These are phyloP conservation scores for Xestia ashworthii DNA, from an alignment of 2,888 invertebrate species.

Conservation along the genomic window DNA sequence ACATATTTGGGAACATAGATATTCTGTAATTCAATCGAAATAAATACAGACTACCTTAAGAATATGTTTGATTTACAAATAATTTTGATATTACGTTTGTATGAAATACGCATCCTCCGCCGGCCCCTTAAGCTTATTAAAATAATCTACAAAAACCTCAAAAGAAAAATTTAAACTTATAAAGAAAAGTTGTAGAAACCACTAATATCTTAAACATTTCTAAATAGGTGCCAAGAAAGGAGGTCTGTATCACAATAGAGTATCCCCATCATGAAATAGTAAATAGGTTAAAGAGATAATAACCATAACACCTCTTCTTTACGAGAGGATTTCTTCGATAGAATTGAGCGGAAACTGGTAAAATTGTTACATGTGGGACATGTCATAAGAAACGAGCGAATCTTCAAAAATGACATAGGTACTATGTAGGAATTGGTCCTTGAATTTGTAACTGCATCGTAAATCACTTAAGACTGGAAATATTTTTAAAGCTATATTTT, in stretches of 20 bases:
- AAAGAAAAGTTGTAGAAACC: neutral
- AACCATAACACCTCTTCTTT: conserved; percentile 82
- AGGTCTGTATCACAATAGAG: conserved; percentile 20
- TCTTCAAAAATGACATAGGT: neutral
- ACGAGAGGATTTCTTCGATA: conserved; percentile 86
- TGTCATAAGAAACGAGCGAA: conserved; percentile 59
- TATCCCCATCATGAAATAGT: conserved; percentile 41
- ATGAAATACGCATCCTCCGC: too few relatives aligned
- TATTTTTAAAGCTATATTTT: neutral
- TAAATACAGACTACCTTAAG: too few relatives aligned
- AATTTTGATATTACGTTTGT: too few relatives aligned
- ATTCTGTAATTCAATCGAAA: too few relatives aligned
- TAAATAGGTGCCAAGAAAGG: conserved; percentile 1
- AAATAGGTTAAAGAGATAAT: conserved; percentile 60
- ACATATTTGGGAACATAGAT: too few relatives aligned
- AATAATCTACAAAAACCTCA: too few relatives aligned
- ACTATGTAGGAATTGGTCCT: neutral
- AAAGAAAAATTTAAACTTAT: neutral
- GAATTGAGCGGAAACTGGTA: conserved; percentile 78
- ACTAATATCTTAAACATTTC: neutral
- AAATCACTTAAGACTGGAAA: neutral
- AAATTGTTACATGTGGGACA: conserved; percentile 68
- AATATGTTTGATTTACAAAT: too few relatives aligned
- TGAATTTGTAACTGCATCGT: too few relatives aligned
- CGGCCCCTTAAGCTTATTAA: too few relatives aligned